phyloP scores from a whole-genome alignment of 2,888 invertebrate genomes.

The Tricholauxania praeusta region DNA sequence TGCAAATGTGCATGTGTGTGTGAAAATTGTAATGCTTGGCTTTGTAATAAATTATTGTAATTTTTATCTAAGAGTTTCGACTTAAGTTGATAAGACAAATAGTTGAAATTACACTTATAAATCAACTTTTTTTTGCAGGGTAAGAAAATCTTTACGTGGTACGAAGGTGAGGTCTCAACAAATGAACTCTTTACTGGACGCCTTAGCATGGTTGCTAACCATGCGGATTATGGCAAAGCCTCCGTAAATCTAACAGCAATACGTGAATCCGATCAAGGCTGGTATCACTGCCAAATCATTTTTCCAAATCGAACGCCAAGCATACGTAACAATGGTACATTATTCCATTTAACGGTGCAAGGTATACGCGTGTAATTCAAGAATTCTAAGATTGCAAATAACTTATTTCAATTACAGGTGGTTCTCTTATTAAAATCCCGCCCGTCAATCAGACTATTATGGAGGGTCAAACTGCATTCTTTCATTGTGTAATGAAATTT shows the following conservation, averaged over 20 bases:
- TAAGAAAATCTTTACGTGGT: conserved; percentile 84
- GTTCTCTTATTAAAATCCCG: conserved; percentile 86
- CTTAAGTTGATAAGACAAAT: too few relatives aligned
- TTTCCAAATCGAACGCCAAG: conserved; percentile 91
- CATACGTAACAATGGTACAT: conserved; percentile 88
- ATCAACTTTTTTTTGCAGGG: conserved; percentile 70
- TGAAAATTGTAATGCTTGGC: not conserved
- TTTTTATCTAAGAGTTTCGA: conserved; percentile 2
- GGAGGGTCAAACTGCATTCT: conserved; percentile 85
- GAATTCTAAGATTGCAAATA: not conserved
- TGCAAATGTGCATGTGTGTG: not conserved
- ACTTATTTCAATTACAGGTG: conserved; percentile 72
- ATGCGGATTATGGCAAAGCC: conserved; percentile 72
- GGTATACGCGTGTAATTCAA: conserved; percentile 70
- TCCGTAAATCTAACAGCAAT: conserved; percentile 87
- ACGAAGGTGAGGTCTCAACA: conserved; percentile 78
- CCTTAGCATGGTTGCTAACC: conserved; percentile 74
- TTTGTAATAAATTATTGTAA: conserved; percentile 1
- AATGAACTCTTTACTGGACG: conserved; percentile 80
- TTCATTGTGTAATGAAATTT: conserved; percentile 86
- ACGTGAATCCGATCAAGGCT: conserved; percentile 89
- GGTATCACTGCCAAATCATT: conserved; percentile 90
- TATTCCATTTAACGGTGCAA: conserved; percentile 89
- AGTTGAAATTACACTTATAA: not conserved
- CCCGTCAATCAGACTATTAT: conserved; percentile 89